A percentile compares a stretch with the other conserved stretches of the same genome.
phyloP scores from a whole-genome alignment of 2,888 invertebrate genomes.

The Polymixis lichenea region DNA sequence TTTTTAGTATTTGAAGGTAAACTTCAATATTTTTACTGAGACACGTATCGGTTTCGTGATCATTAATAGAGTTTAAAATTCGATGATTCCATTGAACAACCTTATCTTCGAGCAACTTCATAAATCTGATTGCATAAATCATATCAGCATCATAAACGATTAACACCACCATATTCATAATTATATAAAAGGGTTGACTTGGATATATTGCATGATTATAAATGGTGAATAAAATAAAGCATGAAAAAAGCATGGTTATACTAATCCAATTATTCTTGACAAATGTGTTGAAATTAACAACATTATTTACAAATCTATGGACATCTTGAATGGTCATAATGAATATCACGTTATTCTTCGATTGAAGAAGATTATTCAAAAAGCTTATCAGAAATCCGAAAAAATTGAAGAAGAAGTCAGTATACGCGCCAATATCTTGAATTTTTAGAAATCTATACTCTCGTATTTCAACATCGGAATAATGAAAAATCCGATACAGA shows the following conservation, averaged over 20 bases:
- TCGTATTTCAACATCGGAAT: background rate
- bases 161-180: background rate
- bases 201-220: background rate
- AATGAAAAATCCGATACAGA: background rate
- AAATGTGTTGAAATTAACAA: constrained; percentile 2
- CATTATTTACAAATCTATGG: background rate
- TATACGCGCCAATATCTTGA: background rate
- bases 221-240: background rate
- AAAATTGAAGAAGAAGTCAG: constrained; percentile 7
- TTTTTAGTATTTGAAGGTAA: constrained; percentile 16
- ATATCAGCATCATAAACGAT: constrained; percentile 21
- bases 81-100: constrained; percentile 14
- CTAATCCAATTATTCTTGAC: constrained; percentile 21
- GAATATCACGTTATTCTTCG: background rate
- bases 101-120: constrained; percentile 20
- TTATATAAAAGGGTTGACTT: background rate
- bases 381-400: background rate
- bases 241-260: background rate
- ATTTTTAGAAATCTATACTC: background rate
- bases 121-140: constrained; percentile 17
- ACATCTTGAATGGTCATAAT: constrained; percentile 20
- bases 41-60: background rate
- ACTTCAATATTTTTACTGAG: background rate
- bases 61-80: background rate
- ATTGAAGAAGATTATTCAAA: background rate